Base-by-base conservation (phyloP, 2,888 invertebrate species). In the Dynastes grantii region DNA sequence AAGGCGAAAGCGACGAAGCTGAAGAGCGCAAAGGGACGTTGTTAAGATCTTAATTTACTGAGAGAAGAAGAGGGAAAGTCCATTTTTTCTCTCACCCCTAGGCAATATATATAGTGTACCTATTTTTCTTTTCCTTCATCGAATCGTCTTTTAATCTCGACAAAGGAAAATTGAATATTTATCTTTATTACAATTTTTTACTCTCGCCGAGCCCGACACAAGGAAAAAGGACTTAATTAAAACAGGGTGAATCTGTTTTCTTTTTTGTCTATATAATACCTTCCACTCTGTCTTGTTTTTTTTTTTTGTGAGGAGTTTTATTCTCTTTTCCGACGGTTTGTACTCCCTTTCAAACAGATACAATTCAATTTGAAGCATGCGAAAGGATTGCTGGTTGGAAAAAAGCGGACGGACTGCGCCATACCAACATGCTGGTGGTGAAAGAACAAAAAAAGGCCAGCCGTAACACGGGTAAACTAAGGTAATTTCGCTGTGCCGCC, bases 101-200 rank as follows among this genome's bases (percentile, higher is more conserved):
- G 8, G 45, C 37, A 9, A 27, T 45, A 73, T 37, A 73, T 58
- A 58, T 58, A 73, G 16, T 73, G 58, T n/a, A 27, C 16, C 32
- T 73, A 73, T 73, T 73, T 73, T 61, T 73, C 55, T 58, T 58
- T 73, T 16, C 58, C 73, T 37, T 73, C 73, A 73, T 73, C 51
- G 58, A 73, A 73, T 73, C 73, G 40, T 73, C 73, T 73, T 51
- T 37, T 73, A 73, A 73, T 73, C 73, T 73, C 40, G 61, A 73
- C 73, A 58, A 73, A 29, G 73, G 73, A 73, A 73, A 73, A 73
- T 73, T 73, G 73, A 73, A 73, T 73, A 73, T 73, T 73, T 73
- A 73, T 73, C 73, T 73, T 73, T 73, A 73, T 73, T 73, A 61
- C 73, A 55, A 73, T 73, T 73, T 73, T 73, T 73, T 73, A 40